Evolutionary conservation across 2,113 vertebrate genomes (phyloP).

Genomic region (Oreotrochilus melanogaster): DNA sequence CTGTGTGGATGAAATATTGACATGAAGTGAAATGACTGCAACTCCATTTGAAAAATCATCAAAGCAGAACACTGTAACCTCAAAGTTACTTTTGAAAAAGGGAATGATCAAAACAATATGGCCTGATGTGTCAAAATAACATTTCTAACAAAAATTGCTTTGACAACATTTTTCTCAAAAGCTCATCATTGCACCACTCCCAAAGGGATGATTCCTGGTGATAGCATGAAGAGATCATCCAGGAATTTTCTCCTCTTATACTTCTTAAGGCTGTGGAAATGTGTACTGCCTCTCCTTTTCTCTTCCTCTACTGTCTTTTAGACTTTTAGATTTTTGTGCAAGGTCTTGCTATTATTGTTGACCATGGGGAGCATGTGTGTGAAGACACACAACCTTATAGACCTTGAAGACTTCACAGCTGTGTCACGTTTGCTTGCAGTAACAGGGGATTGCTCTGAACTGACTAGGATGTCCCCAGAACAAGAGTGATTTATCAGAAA

Average conservation of each 20-base stretch:
- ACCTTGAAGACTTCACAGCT: background rate
- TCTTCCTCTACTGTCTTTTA: background rate
- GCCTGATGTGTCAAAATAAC: constrained; percentile 4
- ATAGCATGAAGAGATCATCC: background rate
- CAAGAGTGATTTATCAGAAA: background rate
- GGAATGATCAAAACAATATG: constrained; percentile 45
- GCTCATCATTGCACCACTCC: constrained; percentile 1
- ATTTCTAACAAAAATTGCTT: constrained; percentile 33
- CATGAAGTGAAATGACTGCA: constrained; percentile 12
- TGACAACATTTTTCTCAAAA: constrained; percentile 27
- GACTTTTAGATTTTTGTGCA: background rate
- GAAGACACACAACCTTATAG: background rate
- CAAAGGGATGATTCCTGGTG: constrained; percentile 1
- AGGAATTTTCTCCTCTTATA: background rate
- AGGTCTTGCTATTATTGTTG: background rate
- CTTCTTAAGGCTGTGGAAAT: background rate
- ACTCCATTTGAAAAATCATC: constrained; percentile 53
- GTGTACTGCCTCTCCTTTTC: background rate
- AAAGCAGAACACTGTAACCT: constrained; percentile 54
- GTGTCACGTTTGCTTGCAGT: background rate
- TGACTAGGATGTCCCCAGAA: background rate
- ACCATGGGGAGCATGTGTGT: background rate
- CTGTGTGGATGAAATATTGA: background rate
- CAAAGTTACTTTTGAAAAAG: constrained; percentile 45
- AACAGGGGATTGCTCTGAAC: background rate